A percentile compares a stretch with the other conserved stretches of the same genome.
Evolutionary conservation across 2,797 vertebrate species (phyloP).

Genomic region (Pipistrellus kuhlii): DNA sequence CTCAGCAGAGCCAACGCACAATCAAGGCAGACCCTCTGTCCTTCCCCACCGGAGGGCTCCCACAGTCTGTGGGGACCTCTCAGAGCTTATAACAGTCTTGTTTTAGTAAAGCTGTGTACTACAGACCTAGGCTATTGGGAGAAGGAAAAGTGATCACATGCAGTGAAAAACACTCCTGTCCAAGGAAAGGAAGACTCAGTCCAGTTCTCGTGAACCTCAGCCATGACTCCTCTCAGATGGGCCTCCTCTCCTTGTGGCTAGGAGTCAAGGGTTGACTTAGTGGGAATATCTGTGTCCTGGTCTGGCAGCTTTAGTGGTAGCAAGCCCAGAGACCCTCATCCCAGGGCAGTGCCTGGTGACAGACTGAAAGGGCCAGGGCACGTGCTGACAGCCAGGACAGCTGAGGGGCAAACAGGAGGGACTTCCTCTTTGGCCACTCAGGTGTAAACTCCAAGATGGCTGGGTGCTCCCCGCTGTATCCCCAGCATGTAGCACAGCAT

Average conservation of each 20-base stretch:
- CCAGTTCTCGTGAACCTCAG: slow-evolving; percentile 18
- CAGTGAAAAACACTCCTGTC: slow-evolving; percentile 17
- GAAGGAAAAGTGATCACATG: not conserved
- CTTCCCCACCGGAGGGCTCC: not conserved
- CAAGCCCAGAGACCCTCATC: not conserved
- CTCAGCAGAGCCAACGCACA: not conserved
- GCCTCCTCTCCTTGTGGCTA: not conserved
- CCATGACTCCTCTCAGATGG: not conserved
- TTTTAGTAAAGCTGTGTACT: not conserved
- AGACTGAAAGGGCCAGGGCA: not conserved
- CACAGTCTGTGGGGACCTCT: not conserved
- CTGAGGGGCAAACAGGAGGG: not conserved
- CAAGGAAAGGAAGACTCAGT: slow-evolving; percentile 5
- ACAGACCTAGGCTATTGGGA: not conserved
- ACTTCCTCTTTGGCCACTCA: not conserved
- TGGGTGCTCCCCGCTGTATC: not conserved
- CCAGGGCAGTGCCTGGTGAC: not conserved
- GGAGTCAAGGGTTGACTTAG: not conserved
- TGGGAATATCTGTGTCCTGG: not conserved
- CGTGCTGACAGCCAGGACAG: not conserved
- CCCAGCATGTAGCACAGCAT: not conserved
- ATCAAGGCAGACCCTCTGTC: not conserved
- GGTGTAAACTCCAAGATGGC: not conserved
- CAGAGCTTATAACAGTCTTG: not conserved
- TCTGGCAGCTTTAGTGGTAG: not conserved